phyloP scores from a whole-genome alignment of 2,888 invertebrate genomes.

The Anorthoa munda region DNA sequence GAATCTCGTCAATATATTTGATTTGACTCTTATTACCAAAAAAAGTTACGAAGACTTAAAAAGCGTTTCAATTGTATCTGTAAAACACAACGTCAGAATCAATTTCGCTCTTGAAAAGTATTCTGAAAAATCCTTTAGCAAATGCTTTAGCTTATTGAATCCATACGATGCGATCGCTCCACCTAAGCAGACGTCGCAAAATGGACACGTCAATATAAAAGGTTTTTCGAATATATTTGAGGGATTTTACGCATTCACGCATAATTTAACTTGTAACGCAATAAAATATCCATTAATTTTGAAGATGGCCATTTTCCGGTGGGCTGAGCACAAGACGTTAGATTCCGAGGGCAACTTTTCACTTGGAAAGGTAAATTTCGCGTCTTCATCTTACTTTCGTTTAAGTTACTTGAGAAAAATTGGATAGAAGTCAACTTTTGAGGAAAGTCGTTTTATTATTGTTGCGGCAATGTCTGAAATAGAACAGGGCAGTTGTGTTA shows the following conservation, averaged over 20 bases:
- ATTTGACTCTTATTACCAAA: conserved; percentile 66
- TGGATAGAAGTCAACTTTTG: conserved; percentile 42
- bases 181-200: conserved; percentile 63
- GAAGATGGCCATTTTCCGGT: conserved; percentile 87
- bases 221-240: conserved; percentile 75
- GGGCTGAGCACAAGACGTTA: conserved; percentile 81
- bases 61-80: conserved; percentile 52
- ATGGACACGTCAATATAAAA: conserved; percentile 72
- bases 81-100: conserved; percentile 58
- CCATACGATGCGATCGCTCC: conserved; percentile 57
- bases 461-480: conserved; percentile 26
- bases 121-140: conserved; percentile 63
- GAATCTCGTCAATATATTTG: conserved; percentile 14
- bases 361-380: conserved; percentile 75
- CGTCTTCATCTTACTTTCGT: conserved; percentile 67
- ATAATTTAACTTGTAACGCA: conserved; percentile 88
- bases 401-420: conserved; percentile 55
- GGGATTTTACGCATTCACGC: conserved; percentile 84
- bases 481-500: conserved; percentile 7
- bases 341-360: conserved; percentile 79
- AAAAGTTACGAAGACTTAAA: conserved; percentile 43
- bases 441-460: conserved; percentile 31
- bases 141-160: conserved; percentile 67
- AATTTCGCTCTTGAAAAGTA: conserved; percentile 61
- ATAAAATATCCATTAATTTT: conserved; percentile 90